phyloP scores from a whole-genome alignment of 2,113 vertebrate species.

The Thomomys bottae region DNA sequence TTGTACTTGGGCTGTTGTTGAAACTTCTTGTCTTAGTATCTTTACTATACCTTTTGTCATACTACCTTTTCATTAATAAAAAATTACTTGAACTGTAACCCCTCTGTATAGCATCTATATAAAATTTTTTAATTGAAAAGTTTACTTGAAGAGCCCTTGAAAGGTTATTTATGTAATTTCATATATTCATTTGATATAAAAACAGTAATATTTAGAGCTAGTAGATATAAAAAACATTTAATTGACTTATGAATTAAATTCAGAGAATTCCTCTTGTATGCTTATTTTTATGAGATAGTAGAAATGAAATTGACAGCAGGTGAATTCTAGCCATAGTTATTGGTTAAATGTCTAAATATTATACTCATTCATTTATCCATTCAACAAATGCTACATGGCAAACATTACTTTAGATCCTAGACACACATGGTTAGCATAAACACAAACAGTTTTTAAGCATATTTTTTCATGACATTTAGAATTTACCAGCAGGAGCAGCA shows the following conservation, averaged over 20 bases:
- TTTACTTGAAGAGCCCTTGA: not conserved
- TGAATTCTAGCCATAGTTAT: slow-evolving; percentile 26
- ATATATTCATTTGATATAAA: slow-evolving; percentile 18
- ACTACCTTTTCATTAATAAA: slow-evolving; percentile 25
- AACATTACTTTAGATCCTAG: not conserved
- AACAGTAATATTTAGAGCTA: slow-evolving; percentile 40
- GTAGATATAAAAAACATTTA: slow-evolving; percentile 35
- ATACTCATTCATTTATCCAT: not conserved
- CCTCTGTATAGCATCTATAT: no score
- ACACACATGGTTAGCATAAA: not conserved
- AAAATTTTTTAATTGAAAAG: no score
- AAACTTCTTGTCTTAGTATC: not conserved
- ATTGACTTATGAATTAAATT: slow-evolving; percentile 25
- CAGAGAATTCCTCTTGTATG: slow-evolving; percentile 1
- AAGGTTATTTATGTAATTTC: slow-evolving; percentile 24
- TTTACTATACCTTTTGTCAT: slow-evolving; percentile 39
- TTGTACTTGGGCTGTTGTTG: not conserved
- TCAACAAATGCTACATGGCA: not conserved
- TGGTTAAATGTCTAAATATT: slow-evolving; percentile 1
- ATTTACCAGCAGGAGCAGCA: not conserved
- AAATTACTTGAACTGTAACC: not conserved
- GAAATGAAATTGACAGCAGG: slow-evolving; percentile 13
- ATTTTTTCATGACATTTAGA: slow-evolving; percentile 41
- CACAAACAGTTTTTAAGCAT: not conserved
- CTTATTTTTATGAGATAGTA: slow-evolving; percentile 25